Base-by-base conservation (phyloP, 2,888 invertebrate genomes). In the Hanleya hanleyi region DNA sequence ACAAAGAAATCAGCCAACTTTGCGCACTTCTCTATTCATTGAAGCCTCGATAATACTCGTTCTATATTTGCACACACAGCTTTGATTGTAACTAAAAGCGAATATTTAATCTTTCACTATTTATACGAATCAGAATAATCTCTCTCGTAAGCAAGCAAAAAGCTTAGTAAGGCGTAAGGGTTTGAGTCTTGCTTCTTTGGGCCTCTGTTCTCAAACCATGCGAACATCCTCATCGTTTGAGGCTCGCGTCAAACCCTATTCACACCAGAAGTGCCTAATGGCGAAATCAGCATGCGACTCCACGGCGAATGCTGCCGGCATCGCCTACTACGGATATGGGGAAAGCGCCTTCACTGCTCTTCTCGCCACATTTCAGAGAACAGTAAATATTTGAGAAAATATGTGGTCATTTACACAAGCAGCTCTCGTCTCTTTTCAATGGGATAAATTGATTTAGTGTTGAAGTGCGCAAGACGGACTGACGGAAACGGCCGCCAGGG, bases 311-410 rank as follows among this genome's bases (percentile, higher is more conserved):
- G 12, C 57, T 29, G 57, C 12, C 57, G 18, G 57, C 57, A 32
- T 15, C 29, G 47, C 18, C 22, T 29, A 57, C 29, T 22, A 29
- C 57, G 57, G 57, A 57, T 57, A 32, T 57, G 18, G 32, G 12
- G 57, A 29, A 22, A 57, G 22, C 22, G 57, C 22, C 12, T 57
- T 57, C 22, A 15, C 57, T 22, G 57, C 57, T 57, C 4, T 22
- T 15, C 32, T 57, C 57, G 22, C 32, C 57, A 57, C 57, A 57
- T 57, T 29, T 57, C 57, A 9, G 57, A 57, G 57, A 57, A 57
- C 57, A 57, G 57, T 57, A 57, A 57, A 57, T 57, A 57, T 57
- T 57, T 57, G 57, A 57, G 57, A 57, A 57, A 57, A 57, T 57
- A 57, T 57, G 57, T 57, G 57, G 57, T 57, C 57, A 29, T 57